Conservation (phyloP, 2,888 invertebrate genomes). For the Baronia brevicornis region DNA sequence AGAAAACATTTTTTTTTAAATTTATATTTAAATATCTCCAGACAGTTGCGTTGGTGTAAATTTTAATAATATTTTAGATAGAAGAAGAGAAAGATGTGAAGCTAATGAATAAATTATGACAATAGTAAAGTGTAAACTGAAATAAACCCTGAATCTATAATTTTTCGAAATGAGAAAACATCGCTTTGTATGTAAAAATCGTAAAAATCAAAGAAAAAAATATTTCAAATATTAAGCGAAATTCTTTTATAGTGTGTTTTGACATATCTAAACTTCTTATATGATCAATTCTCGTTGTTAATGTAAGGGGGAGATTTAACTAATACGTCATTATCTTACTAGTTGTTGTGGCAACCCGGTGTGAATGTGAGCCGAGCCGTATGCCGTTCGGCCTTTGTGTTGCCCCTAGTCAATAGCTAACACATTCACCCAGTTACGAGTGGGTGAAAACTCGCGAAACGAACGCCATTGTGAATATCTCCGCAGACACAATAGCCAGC, state of each 20-base stretch:
- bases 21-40: too few relatives aligned
- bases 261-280: constrained; percentile 31
- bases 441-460: constrained; percentile 71
- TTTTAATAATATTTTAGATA: too few relatives aligned
- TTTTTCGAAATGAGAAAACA: too few relatives aligned
- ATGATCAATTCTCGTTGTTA: constrained; percentile 32
- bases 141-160: constrained; percentile 6
- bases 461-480: constrained; percentile 53
- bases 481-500: constrained; percentile 39
- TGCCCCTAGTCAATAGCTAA: constrained; percentile 60
- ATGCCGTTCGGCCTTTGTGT: constrained; percentile 39
- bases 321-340: constrained; percentile 56
- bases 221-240: too few relatives aligned
- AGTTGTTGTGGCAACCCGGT: constrained; percentile 40
- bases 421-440: constrained; percentile 70
- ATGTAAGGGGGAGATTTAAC: constrained; percentile 27
- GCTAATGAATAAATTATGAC: too few relatives aligned
- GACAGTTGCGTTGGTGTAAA: too few relatives aligned
- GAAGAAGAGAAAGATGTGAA: too few relatives aligned
- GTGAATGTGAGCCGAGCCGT: constrained; percentile 31
- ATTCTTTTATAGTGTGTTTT: too few relatives aligned
- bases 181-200: too few relatives aligned
- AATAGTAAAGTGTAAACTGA: constrained; percentile 2
- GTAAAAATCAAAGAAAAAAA: too few relatives aligned
- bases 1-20: background rate